Conservation (phyloP, 2,888 invertebrate genomes). For the Chrysina gloriosa region DNA sequence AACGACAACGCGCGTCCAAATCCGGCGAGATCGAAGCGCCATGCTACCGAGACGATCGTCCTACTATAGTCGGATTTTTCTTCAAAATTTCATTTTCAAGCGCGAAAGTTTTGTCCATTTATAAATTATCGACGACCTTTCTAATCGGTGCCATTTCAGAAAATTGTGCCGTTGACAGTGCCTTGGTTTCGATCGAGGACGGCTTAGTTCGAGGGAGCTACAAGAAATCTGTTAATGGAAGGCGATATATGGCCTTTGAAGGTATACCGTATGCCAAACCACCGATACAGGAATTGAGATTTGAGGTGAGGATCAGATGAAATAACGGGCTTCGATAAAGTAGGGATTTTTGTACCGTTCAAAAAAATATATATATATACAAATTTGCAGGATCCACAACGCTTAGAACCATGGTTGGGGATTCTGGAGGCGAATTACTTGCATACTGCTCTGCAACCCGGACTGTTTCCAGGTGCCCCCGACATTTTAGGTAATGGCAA, state of each 20-base stretch:
- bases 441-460: constrained; percentile 36
- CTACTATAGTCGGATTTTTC: too few relatives aligned
- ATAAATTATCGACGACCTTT: too few relatives aligned
- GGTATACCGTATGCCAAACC: constrained; percentile 42
- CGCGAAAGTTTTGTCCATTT: too few relatives aligned
- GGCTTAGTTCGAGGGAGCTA: constrained; percentile 33
- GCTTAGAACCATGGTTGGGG: constrained; percentile 70
- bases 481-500: too few relatives aligned
- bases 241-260: constrained; percentile 38
- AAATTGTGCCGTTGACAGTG: constrained; percentile 14
- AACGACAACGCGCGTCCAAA: too few relatives aligned
- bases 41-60: too few relatives aligned
- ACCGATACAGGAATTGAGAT: constrained; percentile 37
- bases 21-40: too few relatives aligned
- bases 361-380: neutral
- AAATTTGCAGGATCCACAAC: constrained; percentile 65
- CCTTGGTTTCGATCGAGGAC: constrained; percentile 16
- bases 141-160: too few relatives aligned
- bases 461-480: neutral
- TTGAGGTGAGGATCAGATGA: constrained; percentile 35
- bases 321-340: neutral
- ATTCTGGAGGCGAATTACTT: constrained; percentile 71
- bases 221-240: constrained; percentile 33
- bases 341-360: neutral
- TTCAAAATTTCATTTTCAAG: too few relatives aligned